Conservation (phyloP, 1,140 invertebrate species). For the Cepaea nemoralis region DNA sequence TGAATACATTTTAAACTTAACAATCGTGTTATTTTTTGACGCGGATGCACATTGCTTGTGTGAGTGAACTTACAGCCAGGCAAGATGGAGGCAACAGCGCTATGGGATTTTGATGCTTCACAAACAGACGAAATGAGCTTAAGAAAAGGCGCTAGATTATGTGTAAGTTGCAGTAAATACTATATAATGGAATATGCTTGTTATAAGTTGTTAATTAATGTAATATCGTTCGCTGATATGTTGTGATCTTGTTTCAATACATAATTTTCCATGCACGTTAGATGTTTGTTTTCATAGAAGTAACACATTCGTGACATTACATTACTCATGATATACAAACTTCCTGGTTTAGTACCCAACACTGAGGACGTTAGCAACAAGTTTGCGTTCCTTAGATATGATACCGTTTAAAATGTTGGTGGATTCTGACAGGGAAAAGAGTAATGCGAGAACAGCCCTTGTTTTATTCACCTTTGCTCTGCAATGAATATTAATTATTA, state of each 20-base stretch:
- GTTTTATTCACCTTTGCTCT: too few relatives aligned
- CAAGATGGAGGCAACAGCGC: conserved; percentile 33
- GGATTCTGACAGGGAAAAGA: too few relatives aligned
- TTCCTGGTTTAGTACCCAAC: conserved; percentile 5
- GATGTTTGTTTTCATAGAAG: neutral
- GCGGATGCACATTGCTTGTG: too few relatives aligned
- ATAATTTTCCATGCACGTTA: too few relatives aligned
- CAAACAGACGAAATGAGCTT: conserved; percentile 42
- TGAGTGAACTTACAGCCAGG: too few relatives aligned
- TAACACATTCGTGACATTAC: neutral
- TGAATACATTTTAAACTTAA: too few relatives aligned
- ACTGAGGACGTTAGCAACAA: too few relatives aligned
- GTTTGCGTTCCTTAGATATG: too few relatives aligned
- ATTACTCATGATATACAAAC: neutral
- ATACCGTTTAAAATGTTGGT: too few relatives aligned
- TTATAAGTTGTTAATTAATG: too few relatives aligned
- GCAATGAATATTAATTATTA: too few relatives aligned
- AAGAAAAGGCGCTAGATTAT: conserved; percentile 10
- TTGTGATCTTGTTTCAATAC: neutral
- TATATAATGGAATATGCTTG: neutral
- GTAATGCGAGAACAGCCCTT: too few relatives aligned
- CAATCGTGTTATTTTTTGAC: neutral
- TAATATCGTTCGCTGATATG: neutral
- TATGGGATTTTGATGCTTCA: conserved; percentile 34
- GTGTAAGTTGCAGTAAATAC: conserved; percentile 23